Percentiles rank a stretch among this genome's conserved stretches.
phyloP scores from a whole-genome alignment of 2,888 invertebrate species.

The Incurvaria masculella region DNA sequence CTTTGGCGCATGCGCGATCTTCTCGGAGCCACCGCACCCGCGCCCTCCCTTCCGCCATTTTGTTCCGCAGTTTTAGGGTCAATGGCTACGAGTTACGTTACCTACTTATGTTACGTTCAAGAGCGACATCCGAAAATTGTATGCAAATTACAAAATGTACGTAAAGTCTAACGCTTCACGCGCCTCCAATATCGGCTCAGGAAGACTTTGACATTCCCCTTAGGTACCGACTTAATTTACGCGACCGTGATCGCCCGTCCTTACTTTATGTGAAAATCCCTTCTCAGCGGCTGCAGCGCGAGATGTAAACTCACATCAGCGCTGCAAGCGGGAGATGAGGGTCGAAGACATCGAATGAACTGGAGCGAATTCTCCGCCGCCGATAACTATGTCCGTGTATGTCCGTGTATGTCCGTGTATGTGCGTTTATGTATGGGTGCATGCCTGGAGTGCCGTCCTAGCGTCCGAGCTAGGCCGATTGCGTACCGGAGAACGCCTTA shows the following conservation, averaged over 20 bases:
- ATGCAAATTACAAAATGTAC: constrained; percentile 10
- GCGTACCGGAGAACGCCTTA: constrained; percentile 47
- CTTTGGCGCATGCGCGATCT: constrained; percentile 27
- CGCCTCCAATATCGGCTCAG: background rate
- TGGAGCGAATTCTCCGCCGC: too few species aligned
- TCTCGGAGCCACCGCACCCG: constrained; percentile 25
- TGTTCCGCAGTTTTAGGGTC: constrained; percentile 37
- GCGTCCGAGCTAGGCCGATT: constrained; percentile 38
- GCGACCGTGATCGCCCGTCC: background rate
- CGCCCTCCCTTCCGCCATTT: constrained; percentile 35
- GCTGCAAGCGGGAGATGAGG: background rate
- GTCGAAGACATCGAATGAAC: too few species aligned
- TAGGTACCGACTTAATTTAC: background rate
- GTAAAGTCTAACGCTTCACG: background rate
- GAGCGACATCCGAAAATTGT: constrained; percentile 20
- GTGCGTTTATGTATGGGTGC: constrained; percentile 42
- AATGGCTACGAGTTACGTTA: constrained; percentile 12
- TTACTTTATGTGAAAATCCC: too few species aligned
- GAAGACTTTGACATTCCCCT: background rate
- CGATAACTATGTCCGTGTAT: background rate
- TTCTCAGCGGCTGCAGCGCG: background rate
- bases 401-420: constrained; percentile 17
- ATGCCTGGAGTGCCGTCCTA: constrained; percentile 54
- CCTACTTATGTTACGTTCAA: constrained; percentile 9
- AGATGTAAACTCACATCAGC: background rate